These are phyloP conservation scores for Acanthacorydalis orientalis DNA, from an alignment of 2,888 invertebrate species.

Conservation along the genomic window DNA sequence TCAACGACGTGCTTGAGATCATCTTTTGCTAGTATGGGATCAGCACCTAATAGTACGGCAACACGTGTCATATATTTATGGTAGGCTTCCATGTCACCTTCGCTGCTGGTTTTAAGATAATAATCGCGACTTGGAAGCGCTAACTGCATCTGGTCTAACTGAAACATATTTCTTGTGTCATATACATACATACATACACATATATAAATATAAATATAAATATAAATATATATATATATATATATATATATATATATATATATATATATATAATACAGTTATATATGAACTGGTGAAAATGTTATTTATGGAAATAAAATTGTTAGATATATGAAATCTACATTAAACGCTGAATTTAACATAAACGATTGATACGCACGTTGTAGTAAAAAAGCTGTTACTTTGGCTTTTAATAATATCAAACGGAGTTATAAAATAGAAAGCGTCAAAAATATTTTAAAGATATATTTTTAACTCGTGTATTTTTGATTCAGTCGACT, in stretches of 20 bases:
- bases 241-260: background rate
- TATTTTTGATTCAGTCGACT: too few relatives aligned
- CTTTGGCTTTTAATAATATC: too few relatives aligned
- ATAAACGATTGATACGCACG: too few relatives aligned
- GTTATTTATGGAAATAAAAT: background rate
- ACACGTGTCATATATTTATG: slow-evolving; percentile 68
- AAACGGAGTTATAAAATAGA: too few relatives aligned
- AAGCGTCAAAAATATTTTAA: too few relatives aligned
- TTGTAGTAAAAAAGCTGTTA: too few relatives aligned
- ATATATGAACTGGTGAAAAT: background rate
- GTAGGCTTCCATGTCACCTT: slow-evolving; percentile 60
- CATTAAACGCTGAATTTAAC: background rate
- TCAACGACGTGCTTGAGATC: slow-evolving; percentile 57
- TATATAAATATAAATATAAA: background rate
- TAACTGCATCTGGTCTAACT: slow-evolving; percentile 60
- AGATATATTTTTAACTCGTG: too few relatives aligned
- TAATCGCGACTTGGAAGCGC: slow-evolving; percentile 74
- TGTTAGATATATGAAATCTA: background rate
- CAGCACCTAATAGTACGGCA: slow-evolving; percentile 58
- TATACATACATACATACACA: background rate
- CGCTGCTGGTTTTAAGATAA: slow-evolving; percentile 58
- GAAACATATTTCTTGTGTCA: slow-evolving; percentile 13
- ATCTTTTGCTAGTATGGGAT: slow-evolving; percentile 39
- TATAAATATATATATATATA: background rate
- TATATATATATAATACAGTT: background rate